Evolutionary conservation across 2,797 vertebrate species (phyloP).

Genomic region (Siniperca undulata): DNA sequence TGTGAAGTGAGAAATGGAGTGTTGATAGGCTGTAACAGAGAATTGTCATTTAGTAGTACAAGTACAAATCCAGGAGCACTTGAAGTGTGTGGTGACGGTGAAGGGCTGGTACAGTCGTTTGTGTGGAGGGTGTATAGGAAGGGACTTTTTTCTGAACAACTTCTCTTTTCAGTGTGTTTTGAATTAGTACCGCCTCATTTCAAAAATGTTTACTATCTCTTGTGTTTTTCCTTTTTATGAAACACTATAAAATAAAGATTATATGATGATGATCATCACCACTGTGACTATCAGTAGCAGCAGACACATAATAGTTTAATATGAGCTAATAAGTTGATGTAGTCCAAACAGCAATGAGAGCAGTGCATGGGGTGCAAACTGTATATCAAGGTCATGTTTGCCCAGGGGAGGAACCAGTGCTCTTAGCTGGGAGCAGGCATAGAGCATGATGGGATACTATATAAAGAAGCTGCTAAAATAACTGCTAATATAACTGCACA

Average conservation of each 20-base stretch:
- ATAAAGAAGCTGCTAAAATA: constrained; percentile 65
- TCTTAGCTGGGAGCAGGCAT: constrained; percentile 61
- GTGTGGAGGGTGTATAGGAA: not conserved
- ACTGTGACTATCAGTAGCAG: not conserved
- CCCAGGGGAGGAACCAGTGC: constrained; percentile 68
- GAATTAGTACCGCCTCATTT: not conserved
- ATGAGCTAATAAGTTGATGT: constrained; percentile 19
- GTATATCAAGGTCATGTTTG: constrained; percentile 74
- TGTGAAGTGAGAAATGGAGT: not conserved
- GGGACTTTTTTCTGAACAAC: not conserved
- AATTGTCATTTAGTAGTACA: not conserved
- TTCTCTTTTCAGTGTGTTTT: not conserved
- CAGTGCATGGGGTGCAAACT: constrained; percentile 49
- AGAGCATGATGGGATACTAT: constrained; percentile 67
- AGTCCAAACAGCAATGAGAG: constrained; percentile 57
- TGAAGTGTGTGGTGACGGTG: not conserved
- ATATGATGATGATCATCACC: not conserved
- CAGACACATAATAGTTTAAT: not conserved
- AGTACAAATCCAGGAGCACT: no score
- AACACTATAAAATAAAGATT: not conserved
- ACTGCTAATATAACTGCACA: constrained; percentile 42
- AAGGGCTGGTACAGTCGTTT: not conserved
- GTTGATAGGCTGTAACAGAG: not conserved
- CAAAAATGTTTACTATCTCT: not conserved
- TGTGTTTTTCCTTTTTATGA: not conserved